Conservation (phyloP, 2,888 invertebrate species). For the Lagria hirta region DNA sequence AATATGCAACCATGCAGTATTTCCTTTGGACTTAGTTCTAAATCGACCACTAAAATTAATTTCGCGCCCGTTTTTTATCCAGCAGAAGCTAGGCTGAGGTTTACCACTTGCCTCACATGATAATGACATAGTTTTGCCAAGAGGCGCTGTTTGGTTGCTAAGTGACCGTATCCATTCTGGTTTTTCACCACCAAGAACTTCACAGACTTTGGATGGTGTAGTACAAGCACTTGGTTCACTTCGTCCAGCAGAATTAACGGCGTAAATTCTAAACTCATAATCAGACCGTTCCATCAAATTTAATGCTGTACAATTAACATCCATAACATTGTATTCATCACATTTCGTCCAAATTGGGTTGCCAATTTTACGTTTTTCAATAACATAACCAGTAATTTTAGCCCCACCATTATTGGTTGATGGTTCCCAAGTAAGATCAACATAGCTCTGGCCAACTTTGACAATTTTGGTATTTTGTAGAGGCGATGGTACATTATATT, state of each 20-base stretch:
- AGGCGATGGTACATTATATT: conserved; percentile 80
- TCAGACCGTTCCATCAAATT: conserved; percentile 88
- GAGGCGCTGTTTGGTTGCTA: conserved; percentile 76
- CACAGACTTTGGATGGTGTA: conserved; percentile 87
- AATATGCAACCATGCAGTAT: conserved; percentile 82
- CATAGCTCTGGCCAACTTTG: conserved; percentile 88
- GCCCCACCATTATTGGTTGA: conserved; percentile 91
- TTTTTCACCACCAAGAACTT: conserved; percentile 84
- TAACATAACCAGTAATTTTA: conserved; percentile 88
- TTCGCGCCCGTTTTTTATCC: conserved; percentile 91
- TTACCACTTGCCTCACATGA: conserved; percentile 90
- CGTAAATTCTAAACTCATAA: conserved; percentile 94
- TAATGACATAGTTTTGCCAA: conserved; percentile 77
- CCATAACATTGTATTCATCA: conserved; percentile 89
- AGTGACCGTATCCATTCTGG: conserved; percentile 86
- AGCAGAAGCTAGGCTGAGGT: conserved; percentile 83
- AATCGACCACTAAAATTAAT: conserved; percentile 73
- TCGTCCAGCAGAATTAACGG: conserved; percentile 89
- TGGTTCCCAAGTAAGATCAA: conserved; percentile 91
- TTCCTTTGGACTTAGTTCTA: conserved; percentile 65
- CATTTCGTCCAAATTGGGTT: conserved; percentile 87
- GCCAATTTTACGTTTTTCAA: conserved; percentile 87
- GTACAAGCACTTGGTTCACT: conserved; percentile 90
- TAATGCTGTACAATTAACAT: conserved; percentile 82
- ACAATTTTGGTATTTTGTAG: conserved; percentile 85